Evolutionary conservation across 35 echinoderm and acorn worm species (phyloP).

Genomic region (Amphiura filiformis): DNA sequence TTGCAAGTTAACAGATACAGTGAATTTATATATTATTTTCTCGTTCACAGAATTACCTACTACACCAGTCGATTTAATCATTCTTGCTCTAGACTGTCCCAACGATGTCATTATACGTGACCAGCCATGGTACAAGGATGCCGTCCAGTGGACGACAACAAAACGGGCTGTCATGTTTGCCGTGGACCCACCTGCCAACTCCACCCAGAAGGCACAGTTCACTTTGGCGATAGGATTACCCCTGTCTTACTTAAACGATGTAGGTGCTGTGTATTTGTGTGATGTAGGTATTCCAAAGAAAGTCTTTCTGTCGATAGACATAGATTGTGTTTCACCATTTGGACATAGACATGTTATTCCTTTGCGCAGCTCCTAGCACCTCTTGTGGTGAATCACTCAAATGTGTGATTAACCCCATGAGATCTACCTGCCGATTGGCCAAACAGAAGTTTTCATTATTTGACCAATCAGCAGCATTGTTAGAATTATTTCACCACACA

Average conservation of each 20-base stretch:
- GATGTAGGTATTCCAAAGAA: constrained; percentile 68
- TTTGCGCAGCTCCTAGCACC: constrained; percentile 38
- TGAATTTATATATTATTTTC: too few species aligned
- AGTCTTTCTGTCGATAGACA: constrained; percentile 37
- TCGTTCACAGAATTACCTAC: constrained; percentile 2
- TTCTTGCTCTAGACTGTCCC: constrained; percentile 55
- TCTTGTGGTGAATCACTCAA: too few species aligned
- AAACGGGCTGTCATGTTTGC: constrained; percentile 36
- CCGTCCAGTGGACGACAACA: constrained; percentile 34
- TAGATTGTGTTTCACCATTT: constrained; percentile 58
- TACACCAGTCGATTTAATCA: constrained; percentile 43
- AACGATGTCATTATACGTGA: constrained; percentile 40
- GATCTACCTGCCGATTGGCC: too few species aligned
- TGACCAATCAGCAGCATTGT: too few species aligned
- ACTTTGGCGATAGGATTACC: constrained; percentile 46
- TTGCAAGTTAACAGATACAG: too few species aligned
- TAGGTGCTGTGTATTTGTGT: constrained; percentile 61
- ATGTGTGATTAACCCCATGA: too few species aligned
- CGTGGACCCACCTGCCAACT: constrained; percentile 62
- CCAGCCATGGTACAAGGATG: constrained; percentile 51
- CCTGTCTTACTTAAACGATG: constrained; percentile 33
- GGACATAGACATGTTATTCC: constrained; percentile 49
- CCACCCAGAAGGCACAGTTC: constrained; percentile 31
- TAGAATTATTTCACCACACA: too few species aligned
- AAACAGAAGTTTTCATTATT: too few species aligned